These are phyloP conservation scores for Anableps anableps DNA, from an alignment of 2,797 vertebrate genomes.

Conservation along the genomic window DNA sequence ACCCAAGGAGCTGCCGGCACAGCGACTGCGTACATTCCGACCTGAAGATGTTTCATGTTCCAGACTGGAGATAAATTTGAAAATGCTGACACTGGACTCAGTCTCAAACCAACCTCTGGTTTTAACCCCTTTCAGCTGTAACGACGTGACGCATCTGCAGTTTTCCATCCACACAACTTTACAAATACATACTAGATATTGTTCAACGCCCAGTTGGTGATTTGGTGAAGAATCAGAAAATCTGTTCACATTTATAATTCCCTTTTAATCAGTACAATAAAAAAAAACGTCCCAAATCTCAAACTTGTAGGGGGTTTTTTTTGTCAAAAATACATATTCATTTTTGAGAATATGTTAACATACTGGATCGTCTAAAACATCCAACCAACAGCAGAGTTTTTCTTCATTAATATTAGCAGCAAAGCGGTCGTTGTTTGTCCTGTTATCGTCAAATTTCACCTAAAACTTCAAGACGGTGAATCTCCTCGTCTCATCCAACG, in stretches of 20 bases:
- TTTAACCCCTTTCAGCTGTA: neutral
- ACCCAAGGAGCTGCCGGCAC: neutral
- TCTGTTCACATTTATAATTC: neutral
- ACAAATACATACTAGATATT: neutral
- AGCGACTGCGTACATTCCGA: neutral
- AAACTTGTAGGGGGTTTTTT: neutral
- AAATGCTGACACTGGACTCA: neutral
- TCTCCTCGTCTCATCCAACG: no score
- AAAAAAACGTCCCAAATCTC: neutral
- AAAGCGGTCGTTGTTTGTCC: no score
- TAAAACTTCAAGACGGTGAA: no score
- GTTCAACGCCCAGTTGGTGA: neutral
- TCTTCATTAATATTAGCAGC: no score
- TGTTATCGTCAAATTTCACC: no score
- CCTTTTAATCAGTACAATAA: neutral
- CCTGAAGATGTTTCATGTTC: neutral
- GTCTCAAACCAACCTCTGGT: neutral
- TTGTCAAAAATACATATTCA: no score
- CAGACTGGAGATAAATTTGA: neutral
- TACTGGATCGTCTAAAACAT: no score
- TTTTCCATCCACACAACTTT: neutral
- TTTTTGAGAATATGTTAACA: no score
- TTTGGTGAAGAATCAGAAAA: neutral
- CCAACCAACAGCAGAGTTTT: no score
- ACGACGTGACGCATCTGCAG: no score